phyloP scores from a whole-genome alignment of 2,888 invertebrate genomes.

The Ochropacha duplaris region DNA sequence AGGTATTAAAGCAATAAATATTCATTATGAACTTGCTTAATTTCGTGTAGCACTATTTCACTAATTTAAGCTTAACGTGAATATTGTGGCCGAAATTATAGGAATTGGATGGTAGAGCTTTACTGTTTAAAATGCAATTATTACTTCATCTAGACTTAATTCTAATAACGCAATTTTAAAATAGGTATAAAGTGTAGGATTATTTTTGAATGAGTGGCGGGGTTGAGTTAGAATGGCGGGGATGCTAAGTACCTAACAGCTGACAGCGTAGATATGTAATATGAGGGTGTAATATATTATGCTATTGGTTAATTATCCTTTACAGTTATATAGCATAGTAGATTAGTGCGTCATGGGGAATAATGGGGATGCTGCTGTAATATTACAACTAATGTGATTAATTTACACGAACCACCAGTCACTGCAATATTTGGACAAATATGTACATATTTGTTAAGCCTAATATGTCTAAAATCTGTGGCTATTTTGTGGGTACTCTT shows the following conservation, averaged over 20 bases:
- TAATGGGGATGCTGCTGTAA: neutral
- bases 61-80: constrained; percentile 69
- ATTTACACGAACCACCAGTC: neutral
- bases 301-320: neutral
- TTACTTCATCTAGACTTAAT: neutral
- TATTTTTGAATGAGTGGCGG: too few species aligned
- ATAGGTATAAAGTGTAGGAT: neutral
- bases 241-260: too few species aligned
- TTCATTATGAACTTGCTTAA: constrained; percentile 80
- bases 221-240: too few species aligned
- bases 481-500: too few species aligned
- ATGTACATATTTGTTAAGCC: too few species aligned
- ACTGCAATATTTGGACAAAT: neutral
- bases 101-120: constrained; percentile 18
- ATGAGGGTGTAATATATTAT: neutral
- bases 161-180: neutral
- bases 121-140: constrained; percentile 4
- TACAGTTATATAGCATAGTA: neutral
- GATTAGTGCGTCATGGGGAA: neutral
- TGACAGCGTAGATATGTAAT: too few species aligned
- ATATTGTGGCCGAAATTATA: constrained; percentile 39
- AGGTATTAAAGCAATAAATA: constrained; percentile 80
- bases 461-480: too few species aligned
- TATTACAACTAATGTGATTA: neutral
- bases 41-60: constrained; percentile 71